phyloP scores from a whole-genome alignment of 2,888 invertebrate species.

The Parelbella ahira region DNA sequence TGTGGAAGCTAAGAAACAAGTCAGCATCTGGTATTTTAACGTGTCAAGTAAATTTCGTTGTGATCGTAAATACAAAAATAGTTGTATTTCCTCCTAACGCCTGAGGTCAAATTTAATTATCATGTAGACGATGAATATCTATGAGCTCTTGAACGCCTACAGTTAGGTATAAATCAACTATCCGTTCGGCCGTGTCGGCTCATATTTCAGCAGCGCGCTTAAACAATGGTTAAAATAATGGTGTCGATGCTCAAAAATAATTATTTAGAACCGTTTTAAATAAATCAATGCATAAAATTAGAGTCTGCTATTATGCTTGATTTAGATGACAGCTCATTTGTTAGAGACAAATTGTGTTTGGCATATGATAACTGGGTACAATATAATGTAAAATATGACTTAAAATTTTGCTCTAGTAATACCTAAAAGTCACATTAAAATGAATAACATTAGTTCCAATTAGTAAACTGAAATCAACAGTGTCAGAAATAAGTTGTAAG shows the following conservation, averaged over 20 bases:
- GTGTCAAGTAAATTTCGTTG: conserved; percentile 64
- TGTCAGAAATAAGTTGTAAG: too few relatives aligned
- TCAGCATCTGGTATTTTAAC: conserved; percentile 58
- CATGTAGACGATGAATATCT: conserved; percentile 62
- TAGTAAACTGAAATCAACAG: too few relatives aligned
- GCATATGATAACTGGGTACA: too few relatives aligned
- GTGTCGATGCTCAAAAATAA: conserved; percentile 68
- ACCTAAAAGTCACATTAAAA: too few relatives aligned
- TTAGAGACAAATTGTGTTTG: conserved; percentile 34
- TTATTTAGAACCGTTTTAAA: conserved; percentile 71
- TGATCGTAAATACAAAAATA: conserved; percentile 60
- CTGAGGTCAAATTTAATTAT: conserved; percentile 77
- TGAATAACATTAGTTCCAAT: too few relatives aligned
- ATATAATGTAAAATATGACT: too few relatives aligned
- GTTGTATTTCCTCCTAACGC: conserved; percentile 55
- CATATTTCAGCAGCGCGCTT: conserved; percentile 60
- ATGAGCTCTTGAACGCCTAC: conserved; percentile 53
- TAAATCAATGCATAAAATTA: conserved; percentile 76
- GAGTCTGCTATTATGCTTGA: conserved; percentile 66
- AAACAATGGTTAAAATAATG: conserved; percentile 69
- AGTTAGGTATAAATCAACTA: conserved; percentile 60
- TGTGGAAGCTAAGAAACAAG: conserved; percentile 40
- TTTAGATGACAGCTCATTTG: conserved; percentile 70
- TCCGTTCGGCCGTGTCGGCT: conserved; percentile 39
- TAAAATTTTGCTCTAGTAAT: too few relatives aligned